Conservation (phyloP, 2,797 vertebrate genomes). For the Gymnothorax javanicus region DNA sequence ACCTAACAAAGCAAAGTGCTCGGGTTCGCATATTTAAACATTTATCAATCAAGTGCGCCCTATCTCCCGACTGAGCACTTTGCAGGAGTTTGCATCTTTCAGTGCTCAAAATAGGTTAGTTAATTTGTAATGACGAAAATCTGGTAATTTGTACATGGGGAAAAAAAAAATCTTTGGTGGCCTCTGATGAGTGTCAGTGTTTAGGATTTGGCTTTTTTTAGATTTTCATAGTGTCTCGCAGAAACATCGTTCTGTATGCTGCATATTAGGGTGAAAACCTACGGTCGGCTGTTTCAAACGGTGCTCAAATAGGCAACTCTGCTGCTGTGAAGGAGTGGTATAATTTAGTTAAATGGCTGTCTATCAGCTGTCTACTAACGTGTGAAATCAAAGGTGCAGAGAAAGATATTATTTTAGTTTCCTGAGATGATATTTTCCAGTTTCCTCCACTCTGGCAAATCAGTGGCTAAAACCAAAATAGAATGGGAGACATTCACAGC, state of each 20-base stretch:
- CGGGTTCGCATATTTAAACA: background rate
- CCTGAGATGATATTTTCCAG: background rate
- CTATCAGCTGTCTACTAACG: background rate
- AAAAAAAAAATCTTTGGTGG: background rate
- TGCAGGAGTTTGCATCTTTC: background rate
- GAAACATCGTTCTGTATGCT: background rate
- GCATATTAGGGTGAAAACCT: background rate
- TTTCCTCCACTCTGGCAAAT: background rate
- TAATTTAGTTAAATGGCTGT: constrained; percentile 8
- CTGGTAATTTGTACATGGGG: background rate
- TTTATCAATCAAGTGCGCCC: background rate
- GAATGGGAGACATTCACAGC: background rate
- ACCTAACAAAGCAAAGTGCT: background rate
- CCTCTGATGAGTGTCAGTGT: background rate
- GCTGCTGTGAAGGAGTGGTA: background rate
- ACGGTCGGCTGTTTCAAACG: background rate
- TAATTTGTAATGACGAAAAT: background rate
- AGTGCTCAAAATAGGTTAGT: background rate
- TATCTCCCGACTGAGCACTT: background rate
- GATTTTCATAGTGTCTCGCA: background rate
- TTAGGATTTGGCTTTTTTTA: background rate
- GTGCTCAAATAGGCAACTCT: background rate
- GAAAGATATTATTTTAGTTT: background rate
- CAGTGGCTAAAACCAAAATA: background rate
- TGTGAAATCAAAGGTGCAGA: background rate